Evolutionary conservation across 2,888 invertebrate genomes (phyloP), one percentile per base, ranked within the genome.

Genomic region (Xanthia togata): DNA sequence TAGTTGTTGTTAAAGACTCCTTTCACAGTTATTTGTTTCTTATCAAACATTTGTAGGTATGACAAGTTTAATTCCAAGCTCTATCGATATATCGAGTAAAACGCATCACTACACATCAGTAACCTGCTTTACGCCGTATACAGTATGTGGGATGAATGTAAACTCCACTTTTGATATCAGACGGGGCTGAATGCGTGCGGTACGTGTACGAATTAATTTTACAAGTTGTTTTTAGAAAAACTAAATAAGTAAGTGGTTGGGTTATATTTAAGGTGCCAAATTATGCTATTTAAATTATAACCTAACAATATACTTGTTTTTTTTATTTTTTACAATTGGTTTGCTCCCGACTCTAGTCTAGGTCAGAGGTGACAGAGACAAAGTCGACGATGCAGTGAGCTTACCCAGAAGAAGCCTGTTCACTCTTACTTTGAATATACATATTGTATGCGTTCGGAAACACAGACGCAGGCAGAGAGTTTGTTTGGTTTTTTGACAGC

Each of bases 61-160:
- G 4, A 55, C 23, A 31, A 50, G 31, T 14, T 31, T 17, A 35
- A 17, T n/a, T 17, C 23, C 14, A 1, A 17, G 26, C 2, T 1
- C 17, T 12, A 74, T 60, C 76, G 69, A 62, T 0, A 20, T 5
- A 64, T 57, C 67, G 63, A 63, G 6, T 41, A 6, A 41, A 0
- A 0, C 65, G 20, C 87, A 85, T 44, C 90, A 84, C 87, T 87
- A 86, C 31, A 70, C 17, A 47, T 79, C 65, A 74, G 80, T 89
- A 88, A 89, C 89, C 91, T 89, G 89, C 83, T 91, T 90, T 81
- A 86, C 87, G 80, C 78, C 73, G 60, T 71, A 62, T 31, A 12
- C 59, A 31, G 59, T 78, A 86, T 87, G 86, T 85, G 86, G 78
- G 76, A 87, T 86, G 88, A 89, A 88, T 90, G 82, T 83, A 57